These are phyloP conservation scores for Orius insidiosus DNA, from an alignment of 1,140 invertebrate genomes.

Conservation along the genomic window DNA sequence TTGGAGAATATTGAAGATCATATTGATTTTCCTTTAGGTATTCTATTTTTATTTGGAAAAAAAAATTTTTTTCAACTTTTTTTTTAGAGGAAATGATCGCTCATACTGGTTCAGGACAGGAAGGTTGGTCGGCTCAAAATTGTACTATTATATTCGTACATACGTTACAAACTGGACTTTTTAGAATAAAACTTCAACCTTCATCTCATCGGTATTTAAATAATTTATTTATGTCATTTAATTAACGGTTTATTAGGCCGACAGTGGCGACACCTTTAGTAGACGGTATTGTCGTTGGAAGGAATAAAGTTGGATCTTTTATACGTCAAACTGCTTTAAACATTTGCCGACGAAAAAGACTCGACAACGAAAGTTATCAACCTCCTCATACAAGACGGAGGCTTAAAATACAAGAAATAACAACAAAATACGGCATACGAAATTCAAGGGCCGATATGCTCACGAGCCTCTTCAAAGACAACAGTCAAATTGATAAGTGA, in stretches of 20 bases:
- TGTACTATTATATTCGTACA: conserved; percentile 69
- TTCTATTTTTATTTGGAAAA: conserved; percentile 9
- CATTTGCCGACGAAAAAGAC: conserved; percentile 61
- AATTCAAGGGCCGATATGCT: conserved; percentile 12
- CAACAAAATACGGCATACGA: conserved; percentile 51
- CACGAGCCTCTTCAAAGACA: conserved; percentile 12
- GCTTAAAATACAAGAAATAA: conserved; percentile 85
- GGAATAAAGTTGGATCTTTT: conserved; percentile 61
- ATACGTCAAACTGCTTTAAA: conserved; percentile 81
- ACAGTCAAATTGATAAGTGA: too few relatives aligned
- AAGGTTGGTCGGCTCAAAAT: conserved; percentile 36
- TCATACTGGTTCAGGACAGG: conserved; percentile 62
- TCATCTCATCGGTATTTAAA: conserved; percentile 39
- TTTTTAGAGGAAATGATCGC: conserved; percentile 52
- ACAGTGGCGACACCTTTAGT: conserved; percentile 70
- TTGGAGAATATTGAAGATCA: conserved; percentile 87
- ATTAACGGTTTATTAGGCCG: conserved; percentile 29
- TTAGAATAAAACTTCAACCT: conserved; percentile 63
- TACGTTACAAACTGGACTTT: conserved; percentile 55
- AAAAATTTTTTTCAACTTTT: conserved; percentile 16
- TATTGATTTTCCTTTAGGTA: conserved; percentile 71
- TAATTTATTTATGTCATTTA: background rate
- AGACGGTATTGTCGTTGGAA: conserved; percentile 82
- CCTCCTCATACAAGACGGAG: conserved; percentile 82
- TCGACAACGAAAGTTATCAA: conserved; percentile 83